phyloP scores from a whole-genome alignment of 2,113 vertebrate genomes.

The Petromus typicus region DNA sequence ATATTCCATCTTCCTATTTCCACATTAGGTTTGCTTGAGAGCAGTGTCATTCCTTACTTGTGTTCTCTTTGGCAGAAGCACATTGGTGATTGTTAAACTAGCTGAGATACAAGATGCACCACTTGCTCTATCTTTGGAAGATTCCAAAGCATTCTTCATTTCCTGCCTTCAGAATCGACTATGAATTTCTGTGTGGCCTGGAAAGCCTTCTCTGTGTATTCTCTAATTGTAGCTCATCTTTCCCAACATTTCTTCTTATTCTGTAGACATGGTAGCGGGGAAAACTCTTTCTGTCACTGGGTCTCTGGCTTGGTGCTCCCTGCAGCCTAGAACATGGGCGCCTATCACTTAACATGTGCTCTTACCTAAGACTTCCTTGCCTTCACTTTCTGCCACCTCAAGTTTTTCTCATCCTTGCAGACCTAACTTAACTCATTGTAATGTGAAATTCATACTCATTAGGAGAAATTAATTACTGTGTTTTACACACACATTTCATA shows the following conservation, averaged over 20 bases:
- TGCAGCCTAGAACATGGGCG: not conserved
- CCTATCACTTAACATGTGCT: no score
- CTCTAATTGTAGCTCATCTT: not conserved
- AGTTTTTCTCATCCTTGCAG: conserved; percentile 1
- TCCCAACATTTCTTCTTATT: not conserved
- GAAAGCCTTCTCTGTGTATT: not conserved
- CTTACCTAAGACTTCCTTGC: not conserved
- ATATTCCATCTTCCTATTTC: not conserved
- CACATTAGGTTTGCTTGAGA: not conserved
- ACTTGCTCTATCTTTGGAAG: not conserved
- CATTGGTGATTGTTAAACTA: not conserved
- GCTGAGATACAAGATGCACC: not conserved
- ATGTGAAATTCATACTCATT: not conserved
- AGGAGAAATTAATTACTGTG: not conserved
- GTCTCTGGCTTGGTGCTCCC: not conserved
- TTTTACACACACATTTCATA: not conserved
- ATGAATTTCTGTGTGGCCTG: not conserved
- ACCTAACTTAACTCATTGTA: not conserved
- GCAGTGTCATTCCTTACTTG: not conserved
- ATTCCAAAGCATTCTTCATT: not conserved
- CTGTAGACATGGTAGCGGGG: not conserved
- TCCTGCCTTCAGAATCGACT: not conserved
- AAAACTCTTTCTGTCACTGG: not conserved
- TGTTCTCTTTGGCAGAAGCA: not conserved
- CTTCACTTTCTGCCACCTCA: not conserved